Conservation (phyloP, 2,797 vertebrate genomes). For the Enteromius paludinosus region DNA sequence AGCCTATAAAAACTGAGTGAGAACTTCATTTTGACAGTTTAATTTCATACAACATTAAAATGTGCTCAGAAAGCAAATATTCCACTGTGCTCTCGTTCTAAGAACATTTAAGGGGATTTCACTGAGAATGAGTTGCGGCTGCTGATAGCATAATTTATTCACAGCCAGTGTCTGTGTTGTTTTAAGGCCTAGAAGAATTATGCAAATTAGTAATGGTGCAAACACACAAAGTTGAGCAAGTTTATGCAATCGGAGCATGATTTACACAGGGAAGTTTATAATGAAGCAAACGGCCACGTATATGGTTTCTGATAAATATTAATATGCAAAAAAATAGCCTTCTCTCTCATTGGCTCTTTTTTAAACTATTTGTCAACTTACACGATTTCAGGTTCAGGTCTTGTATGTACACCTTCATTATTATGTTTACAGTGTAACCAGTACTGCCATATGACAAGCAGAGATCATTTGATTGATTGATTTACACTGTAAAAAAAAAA, state of each 20-base stretch:
- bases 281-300: background rate
- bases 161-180: constrained; percentile 19
- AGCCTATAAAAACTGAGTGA: constrained; percentile 30
- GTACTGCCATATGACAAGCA: no score
- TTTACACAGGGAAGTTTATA: background rate
- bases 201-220: constrained; percentile 19
- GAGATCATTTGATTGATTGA: background rate
- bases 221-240: constrained; percentile 17
- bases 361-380: background rate
- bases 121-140: constrained; percentile 15
- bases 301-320: background rate
- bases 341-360: background rate
- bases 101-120: constrained; percentile 18
- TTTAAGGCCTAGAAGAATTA: constrained; percentile 24
- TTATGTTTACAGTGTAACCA: background rate
- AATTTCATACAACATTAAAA: constrained; percentile 29
- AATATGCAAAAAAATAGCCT: background rate
- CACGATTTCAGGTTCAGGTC: background rate
- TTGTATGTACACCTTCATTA: background rate
- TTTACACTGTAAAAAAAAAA: background rate
- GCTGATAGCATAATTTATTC: constrained; percentile 27
- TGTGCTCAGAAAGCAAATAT: constrained; percentile 30
- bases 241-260: background rate
- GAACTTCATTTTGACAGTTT: constrained; percentile 23
- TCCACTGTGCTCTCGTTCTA: constrained; percentile 3